Conservation (phyloP, 2,888 invertebrate genomes). For the Tridacna gigas region DNA sequence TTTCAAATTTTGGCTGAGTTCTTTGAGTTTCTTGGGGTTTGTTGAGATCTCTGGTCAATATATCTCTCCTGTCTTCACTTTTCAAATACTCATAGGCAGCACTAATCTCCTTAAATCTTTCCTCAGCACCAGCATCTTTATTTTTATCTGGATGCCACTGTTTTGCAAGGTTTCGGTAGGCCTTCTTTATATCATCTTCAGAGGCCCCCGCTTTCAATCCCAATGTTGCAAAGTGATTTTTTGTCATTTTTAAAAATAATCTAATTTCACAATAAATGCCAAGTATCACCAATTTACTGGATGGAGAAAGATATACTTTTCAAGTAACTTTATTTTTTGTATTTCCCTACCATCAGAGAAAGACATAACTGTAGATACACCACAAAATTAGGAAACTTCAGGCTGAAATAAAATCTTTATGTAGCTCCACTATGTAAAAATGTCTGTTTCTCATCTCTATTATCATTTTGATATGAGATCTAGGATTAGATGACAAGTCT, state of each 20-base stretch:
- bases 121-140: conserved; percentile 78
- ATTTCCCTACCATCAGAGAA: not conserved
- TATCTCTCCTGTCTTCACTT: conserved; percentile 72
- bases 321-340: not conserved
- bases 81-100: conserved; percentile 81
- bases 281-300: too few species aligned
- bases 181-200: conserved; percentile 81
- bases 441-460: too few species aligned
- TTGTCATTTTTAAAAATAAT: conserved; percentile 51
- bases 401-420: too few species aligned
- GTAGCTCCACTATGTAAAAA: too few species aligned
- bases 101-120: conserved; percentile 82
- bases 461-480: too few species aligned
- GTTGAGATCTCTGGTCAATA: conserved; percentile 73
- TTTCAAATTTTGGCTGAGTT: conserved; percentile 23
- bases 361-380: not conserved
- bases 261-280: not conserved
- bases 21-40: conserved; percentile 45
- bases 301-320: too few species aligned
- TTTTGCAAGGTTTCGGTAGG: conserved; percentile 79
- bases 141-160: conserved; percentile 83
- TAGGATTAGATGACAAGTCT: too few species aligned
- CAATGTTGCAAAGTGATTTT: conserved; percentile 77
- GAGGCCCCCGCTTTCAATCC: conserved; percentile 75
- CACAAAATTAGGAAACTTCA: too few species aligned